Evolutionary conservation across 2,113 vertebrate species (phyloP).

Genomic region (Clinocottus analis): DNA sequence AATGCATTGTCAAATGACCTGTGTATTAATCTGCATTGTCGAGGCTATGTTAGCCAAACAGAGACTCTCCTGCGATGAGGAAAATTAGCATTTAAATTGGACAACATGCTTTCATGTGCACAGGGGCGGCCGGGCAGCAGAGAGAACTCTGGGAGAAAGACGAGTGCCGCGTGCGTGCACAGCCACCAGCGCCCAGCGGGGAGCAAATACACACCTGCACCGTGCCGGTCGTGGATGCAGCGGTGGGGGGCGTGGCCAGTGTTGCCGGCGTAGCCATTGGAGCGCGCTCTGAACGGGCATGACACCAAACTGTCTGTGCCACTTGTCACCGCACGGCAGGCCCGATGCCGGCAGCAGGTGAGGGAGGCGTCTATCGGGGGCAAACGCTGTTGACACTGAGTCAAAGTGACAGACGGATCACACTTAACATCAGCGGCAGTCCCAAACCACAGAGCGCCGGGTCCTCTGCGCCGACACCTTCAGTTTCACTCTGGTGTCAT

Average conservation of each 20-base stretch:
- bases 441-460: constrained; percentile 48
- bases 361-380: constrained; percentile 52
- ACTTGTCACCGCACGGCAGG: constrained; percentile 32
- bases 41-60: constrained; percentile 43
- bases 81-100: constrained; percentile 70
- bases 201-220: constrained; percentile 15
- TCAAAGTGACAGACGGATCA: constrained; percentile 73
- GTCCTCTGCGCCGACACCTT: constrained; percentile 55
- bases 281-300: not conserved
- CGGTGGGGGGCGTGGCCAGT: constrained; percentile 5
- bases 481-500: constrained; percentile 74
- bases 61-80: constrained; percentile 37
- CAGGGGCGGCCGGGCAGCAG: constrained; percentile 43
- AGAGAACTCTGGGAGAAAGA: constrained; percentile 10
- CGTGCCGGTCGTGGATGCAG: constrained; percentile 30
- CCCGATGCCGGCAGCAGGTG: constrained; percentile 51
- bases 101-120: constrained; percentile 63
- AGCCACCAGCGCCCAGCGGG: constrained; percentile 8
- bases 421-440: constrained; percentile 61
- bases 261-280: constrained; percentile 22
- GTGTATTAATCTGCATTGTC: constrained; percentile 42
- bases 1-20: constrained; percentile 42
- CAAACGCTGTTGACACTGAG: constrained; percentile 61
- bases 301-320: constrained; percentile 46
- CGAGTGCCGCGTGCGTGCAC: constrained; percentile 18